Conservation (phyloP, 2,888 invertebrate species). For the Mantis religiosa region DNA sequence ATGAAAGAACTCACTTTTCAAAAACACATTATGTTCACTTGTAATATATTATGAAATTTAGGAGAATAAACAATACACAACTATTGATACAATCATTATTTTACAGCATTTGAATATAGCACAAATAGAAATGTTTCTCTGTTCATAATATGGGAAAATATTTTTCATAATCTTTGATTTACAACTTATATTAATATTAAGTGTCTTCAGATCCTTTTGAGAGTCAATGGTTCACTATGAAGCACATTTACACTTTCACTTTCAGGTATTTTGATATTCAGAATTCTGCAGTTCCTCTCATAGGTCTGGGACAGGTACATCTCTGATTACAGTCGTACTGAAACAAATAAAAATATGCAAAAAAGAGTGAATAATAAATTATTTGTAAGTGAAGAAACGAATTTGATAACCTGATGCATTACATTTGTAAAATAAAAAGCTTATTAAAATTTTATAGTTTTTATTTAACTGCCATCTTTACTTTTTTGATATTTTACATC, state of each 20-base stretch:
- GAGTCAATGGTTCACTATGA: background rate
- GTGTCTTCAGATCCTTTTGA: background rate
- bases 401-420: background rate
- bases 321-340: constrained; percentile 44
- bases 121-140: background rate
- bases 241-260: background rate
- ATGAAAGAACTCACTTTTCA: too few relatives aligned
- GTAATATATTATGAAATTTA: background rate
- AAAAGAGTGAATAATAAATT: background rate
- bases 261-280: background rate
- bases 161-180: background rate
- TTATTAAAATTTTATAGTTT: too few relatives aligned
- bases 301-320: constrained; percentile 34
- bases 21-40: background rate
- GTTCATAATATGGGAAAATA: constrained; percentile 31
- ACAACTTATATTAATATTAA: background rate
- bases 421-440: background rate
- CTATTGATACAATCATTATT: background rate
- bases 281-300: background rate
- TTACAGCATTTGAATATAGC: background rate
- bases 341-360: constrained; percentile 34
- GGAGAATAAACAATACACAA: background rate
- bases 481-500: too few relatives aligned
- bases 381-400: background rate
- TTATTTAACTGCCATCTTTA: too few relatives aligned